A percentile compares a stretch with the other conserved stretches of the same genome.
phyloP scores from a whole-genome alignment of 2,888 invertebrate genomes.

The Amblyjoppa proteus region DNA sequence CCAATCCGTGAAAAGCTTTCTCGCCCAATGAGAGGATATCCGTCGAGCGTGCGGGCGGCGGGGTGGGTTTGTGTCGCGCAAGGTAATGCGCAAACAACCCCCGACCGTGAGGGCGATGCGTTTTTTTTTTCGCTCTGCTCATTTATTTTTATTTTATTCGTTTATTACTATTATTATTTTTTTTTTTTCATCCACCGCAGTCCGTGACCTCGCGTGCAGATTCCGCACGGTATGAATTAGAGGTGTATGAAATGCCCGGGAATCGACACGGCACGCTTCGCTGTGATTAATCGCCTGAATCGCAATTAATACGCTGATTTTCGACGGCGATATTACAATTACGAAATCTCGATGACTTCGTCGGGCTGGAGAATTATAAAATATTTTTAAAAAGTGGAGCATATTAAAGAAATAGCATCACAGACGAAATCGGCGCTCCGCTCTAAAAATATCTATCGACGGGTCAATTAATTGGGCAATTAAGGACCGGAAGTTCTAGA shows the following conservation, averaged over 20 bases:
- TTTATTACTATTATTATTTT: constrained; percentile 1
- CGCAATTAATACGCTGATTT: constrained; percentile 36
- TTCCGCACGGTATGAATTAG: constrained; percentile 28
- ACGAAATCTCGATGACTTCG: constrained; percentile 15
- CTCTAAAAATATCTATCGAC: constrained; percentile 36
- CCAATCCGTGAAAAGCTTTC: constrained; percentile 79
- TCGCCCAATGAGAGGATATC: constrained; percentile 72
- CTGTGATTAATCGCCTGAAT: constrained; percentile 41
- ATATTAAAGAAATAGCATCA: not conserved
- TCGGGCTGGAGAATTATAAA: not conserved
- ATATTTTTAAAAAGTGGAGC: not conserved
- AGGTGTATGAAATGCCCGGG: not conserved
- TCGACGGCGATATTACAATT: constrained; percentile 1
- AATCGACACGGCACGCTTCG: constrained; percentile 24
- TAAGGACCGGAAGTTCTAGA: constrained; percentile 50
- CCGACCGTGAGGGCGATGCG: constrained; percentile 17
- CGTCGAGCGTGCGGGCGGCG: constrained; percentile 67
- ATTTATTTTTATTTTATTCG: constrained; percentile 20
- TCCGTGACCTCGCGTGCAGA: constrained; percentile 50
- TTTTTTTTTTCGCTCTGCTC: constrained; percentile 43
- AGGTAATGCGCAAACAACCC: constrained; percentile 37
- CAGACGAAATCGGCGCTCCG: not conserved
- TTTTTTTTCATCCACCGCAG: not conserved
- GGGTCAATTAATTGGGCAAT: constrained; percentile 51
- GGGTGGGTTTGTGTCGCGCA: constrained; percentile 69